A percentile compares a stretch with the other conserved stretches of the same genome.
Conservation (phyloP, 2,888 invertebrate species). For the Leucophenga montana region DNA sequence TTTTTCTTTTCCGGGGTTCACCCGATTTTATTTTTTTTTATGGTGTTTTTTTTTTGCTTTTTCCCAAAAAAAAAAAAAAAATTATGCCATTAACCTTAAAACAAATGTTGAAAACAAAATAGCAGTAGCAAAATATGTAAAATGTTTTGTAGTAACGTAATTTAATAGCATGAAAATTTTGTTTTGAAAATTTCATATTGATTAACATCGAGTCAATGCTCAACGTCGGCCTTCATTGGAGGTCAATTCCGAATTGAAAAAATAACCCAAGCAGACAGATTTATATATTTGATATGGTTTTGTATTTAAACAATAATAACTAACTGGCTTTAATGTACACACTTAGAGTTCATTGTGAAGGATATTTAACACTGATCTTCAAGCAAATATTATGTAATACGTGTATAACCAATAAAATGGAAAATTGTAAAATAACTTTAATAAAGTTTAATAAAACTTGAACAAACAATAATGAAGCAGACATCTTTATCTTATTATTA, state of each 20-base stretch:
- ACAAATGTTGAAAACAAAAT: slow-evolving; percentile 11
- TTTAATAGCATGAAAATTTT: not conserved
- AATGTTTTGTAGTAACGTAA: not conserved
- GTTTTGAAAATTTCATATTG: not conserved
- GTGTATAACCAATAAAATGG: no score
- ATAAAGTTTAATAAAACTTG: no score
- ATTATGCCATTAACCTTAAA: slow-evolving; percentile 59
- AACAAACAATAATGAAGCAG: no score
- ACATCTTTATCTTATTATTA: no score
- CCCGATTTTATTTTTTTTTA: slow-evolving; percentile 22
- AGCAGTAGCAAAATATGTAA: not conserved
- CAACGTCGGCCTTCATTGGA: slow-evolving; percentile 57
- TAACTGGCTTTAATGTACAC: slow-evolving; percentile 38
- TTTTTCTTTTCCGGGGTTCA: slow-evolving; percentile 43
- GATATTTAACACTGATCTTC: slow-evolving; percentile 32
- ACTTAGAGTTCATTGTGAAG: slow-evolving; percentile 59
- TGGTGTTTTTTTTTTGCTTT: slow-evolving; percentile 20
- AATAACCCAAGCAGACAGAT: slow-evolving; percentile 40
- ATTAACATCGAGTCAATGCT: slow-evolving; percentile 49
- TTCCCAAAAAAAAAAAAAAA: slow-evolving; percentile 25
- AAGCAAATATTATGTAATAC: no score
- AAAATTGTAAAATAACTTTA: no score
- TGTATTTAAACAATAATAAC: slow-evolving; percentile 37
- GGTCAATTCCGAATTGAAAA: slow-evolving; percentile 44
- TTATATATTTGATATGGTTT: slow-evolving; percentile 4